Percentiles rank a stretch among this genome's conserved stretches.
Conservation (phyloP, 2,888 invertebrate species). For the Drosophila conformis region DNA sequence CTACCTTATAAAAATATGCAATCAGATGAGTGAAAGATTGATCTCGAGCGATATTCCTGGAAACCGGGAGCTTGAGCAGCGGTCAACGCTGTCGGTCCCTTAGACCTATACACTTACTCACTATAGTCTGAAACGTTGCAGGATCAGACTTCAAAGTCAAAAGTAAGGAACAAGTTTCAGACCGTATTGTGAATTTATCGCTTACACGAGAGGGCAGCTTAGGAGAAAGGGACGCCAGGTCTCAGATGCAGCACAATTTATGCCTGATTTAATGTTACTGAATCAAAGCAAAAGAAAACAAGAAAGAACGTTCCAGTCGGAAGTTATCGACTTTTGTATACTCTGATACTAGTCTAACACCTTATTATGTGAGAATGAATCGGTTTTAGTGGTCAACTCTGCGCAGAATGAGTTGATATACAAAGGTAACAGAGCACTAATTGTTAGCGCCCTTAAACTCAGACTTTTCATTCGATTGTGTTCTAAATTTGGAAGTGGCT, state of each 20-base stretch:
- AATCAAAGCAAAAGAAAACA: slow-evolving; percentile 17
- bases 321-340: slow-evolving; percentile 4
- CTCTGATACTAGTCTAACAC: background rate
- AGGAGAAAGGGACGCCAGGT: slow-evolving; percentile 11
- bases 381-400: background rate
- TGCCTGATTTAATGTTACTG: slow-evolving; percentile 30
- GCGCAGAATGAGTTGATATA: background rate
- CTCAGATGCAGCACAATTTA: slow-evolving; percentile 25
- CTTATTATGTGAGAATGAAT: background rate
- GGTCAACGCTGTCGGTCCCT: slow-evolving; percentile 38
- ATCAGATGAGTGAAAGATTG: slow-evolving; percentile 82
- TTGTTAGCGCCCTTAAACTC: background rate
- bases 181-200: slow-evolving; percentile 52
- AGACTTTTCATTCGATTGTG: background rate
- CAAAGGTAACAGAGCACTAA: background rate
- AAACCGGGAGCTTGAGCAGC: slow-evolving; percentile 60
- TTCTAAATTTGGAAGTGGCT: background rate
- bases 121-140: slow-evolving; percentile 32
- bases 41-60: slow-evolving; percentile 83
- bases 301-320: background rate
- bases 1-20: slow-evolving; percentile 83
- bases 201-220: slow-evolving; percentile 49
- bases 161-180: slow-evolving; percentile 42
- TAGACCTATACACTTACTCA: slow-evolving; percentile 37
- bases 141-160: slow-evolving; percentile 40